A percentile compares a stretch with the other conserved stretches of the same genome.
Conservation (phyloP, 2,888 invertebrate genomes). For the Calliphora vomitoria region DNA sequence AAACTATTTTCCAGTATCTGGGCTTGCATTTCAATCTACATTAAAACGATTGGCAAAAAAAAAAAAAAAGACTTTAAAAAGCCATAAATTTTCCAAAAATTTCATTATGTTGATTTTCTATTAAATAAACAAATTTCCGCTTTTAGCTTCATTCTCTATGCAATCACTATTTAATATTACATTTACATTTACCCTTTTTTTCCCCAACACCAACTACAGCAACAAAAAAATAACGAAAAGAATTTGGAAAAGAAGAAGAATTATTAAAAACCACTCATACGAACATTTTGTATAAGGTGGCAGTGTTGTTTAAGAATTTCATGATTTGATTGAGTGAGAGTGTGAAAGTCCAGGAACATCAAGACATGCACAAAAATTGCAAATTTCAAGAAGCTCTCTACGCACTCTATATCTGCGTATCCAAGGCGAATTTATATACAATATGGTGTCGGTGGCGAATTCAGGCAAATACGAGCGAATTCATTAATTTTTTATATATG, state of each 20-base stretch:
- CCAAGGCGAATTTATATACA: no score
- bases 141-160: constrained; percentile 25
- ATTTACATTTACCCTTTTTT: constrained; percentile 11
- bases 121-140: constrained; percentile 73
- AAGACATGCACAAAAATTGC: no score
- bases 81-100: constrained; percentile 58
- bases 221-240: constrained; percentile 4
- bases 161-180: constrained; percentile 27
- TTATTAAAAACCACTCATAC: not conserved
- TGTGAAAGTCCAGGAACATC: no score
- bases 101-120: constrained; percentile 63
- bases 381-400: no score
- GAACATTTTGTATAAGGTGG: not conserved
- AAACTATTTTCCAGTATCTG: constrained; percentile 51
- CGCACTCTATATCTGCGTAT: no score
- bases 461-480: no score
- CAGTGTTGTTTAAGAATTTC: not conserved
- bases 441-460: no score
- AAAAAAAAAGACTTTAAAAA: constrained; percentile 28
- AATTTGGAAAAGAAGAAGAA: not conserved
- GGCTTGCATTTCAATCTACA: constrained; percentile 28
- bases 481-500: no score
- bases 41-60: constrained; percentile 18
- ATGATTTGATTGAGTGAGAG: no score
- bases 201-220: not conserved